phyloP scores from a whole-genome alignment of 1,140 invertebrate genomes.

The Gryon sp. region DNA sequence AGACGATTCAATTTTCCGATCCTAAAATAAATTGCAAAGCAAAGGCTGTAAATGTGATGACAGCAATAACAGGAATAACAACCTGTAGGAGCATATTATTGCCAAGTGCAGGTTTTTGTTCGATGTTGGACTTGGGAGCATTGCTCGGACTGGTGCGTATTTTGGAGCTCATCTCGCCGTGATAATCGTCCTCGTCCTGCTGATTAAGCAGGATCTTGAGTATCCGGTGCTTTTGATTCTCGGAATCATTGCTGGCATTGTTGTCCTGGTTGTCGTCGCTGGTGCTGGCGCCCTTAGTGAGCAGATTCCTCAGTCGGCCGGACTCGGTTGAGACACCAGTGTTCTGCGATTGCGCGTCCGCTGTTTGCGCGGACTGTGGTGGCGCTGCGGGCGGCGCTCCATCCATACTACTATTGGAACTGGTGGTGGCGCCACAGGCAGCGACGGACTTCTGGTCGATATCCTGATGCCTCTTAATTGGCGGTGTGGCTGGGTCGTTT shows the following conservation, averaged over 20 bases:
- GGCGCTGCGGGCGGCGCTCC: slow-evolving; percentile 21
- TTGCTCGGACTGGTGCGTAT: slow-evolving; percentile 68
- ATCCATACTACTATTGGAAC: neutral
- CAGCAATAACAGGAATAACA: slow-evolving; percentile 39
- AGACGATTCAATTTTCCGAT: too few relatives aligned
- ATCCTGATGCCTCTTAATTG: neutral
- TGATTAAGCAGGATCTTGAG: slow-evolving; percentile 89
- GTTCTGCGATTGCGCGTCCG: slow-evolving; percentile 36
- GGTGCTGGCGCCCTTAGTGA: slow-evolving; percentile 82
- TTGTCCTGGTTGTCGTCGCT: slow-evolving; percentile 77
- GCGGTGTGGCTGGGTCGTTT: slow-evolving; percentile 60
- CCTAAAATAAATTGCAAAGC: too few relatives aligned
- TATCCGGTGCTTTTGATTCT: slow-evolving; percentile 81
- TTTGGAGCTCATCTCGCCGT: slow-evolving; percentile 70
- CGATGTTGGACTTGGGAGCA: slow-evolving; percentile 67
- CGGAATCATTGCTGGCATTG: slow-evolving; percentile 67
- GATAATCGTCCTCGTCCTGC: slow-evolving; percentile 88
- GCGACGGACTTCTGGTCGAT: slow-evolving; percentile 1
- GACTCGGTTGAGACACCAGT: slow-evolving; percentile 79
- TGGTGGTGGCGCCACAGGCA: slow-evolving; percentile 3
- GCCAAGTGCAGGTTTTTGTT: slow-evolving; percentile 76
- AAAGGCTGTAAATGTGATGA: too few relatives aligned
- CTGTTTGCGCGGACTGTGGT: slow-evolving; percentile 10
- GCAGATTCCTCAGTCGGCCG: slow-evolving; percentile 83
- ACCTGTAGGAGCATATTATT: slow-evolving; percentile 89